phyloP scores from a whole-genome alignment of 2,797 vertebrate genomes.

The Sebastes nivosus region DNA sequence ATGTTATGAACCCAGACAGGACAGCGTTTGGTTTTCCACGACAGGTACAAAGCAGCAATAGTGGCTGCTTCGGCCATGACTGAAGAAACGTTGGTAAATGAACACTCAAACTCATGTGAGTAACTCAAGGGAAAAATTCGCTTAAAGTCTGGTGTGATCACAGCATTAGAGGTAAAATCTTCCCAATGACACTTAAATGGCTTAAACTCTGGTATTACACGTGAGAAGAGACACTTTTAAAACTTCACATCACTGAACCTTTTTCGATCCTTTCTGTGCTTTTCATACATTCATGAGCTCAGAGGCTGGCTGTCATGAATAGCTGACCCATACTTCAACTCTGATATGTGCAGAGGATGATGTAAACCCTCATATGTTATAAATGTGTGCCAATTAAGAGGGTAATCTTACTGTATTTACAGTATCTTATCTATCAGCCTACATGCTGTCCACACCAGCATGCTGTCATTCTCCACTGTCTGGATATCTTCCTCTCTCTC shows the following conservation, averaged over 20 bases:
- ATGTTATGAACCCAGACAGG: too few relatives aligned
- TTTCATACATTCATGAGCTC: not conserved
- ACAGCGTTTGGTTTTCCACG: rapidly evolving
- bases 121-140: too few relatives aligned
- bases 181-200: not conserved
- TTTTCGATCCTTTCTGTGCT: not conserved
- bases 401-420: conserved; percentile 15
- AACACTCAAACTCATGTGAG: too few relatives aligned
- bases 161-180: not conserved
- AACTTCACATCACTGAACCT: not conserved
- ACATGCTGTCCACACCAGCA: conserved; percentile 22
- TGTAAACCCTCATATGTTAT: conserved; percentile 61
- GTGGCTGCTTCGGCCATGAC: rapidly evolving
- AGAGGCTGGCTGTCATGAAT: conserved; percentile 18
- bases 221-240: not conserved
- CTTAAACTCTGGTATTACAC: not conserved
- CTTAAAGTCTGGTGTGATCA: too few relatives aligned
- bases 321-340: conserved; percentile 49
- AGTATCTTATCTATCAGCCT: conserved; percentile 45
- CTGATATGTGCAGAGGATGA: conserved; percentile 38
- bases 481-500: not conserved
- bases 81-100: too few relatives aligned
- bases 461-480: conserved; percentile 18
- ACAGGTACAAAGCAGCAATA: not conserved
- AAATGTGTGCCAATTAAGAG: conserved; percentile 53